Percentiles rank a stretch among this genome's conserved stretches.
phyloP scores from a whole-genome alignment of 2,797 vertebrate genomes.

The Malurus splendens region DNA sequence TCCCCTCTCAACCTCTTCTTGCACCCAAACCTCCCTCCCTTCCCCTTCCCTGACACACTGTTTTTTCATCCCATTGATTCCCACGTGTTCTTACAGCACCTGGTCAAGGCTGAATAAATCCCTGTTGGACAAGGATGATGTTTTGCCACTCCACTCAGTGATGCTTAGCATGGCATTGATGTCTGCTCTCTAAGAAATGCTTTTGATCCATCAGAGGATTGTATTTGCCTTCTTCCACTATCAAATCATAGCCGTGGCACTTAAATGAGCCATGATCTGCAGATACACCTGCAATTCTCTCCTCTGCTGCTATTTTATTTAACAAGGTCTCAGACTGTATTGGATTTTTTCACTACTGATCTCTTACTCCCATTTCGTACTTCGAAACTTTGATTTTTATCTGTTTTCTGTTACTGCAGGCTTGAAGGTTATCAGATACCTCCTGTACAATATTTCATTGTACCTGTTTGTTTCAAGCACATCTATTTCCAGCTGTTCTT shows the following conservation, averaged over 20 bases:
- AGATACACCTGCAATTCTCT: neutral
- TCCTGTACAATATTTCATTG: neutral
- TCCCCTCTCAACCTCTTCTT: neutral
- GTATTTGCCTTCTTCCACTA: neutral
- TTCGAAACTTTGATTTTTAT: neutral
- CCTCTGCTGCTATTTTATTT: neutral
- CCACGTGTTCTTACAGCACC: neutral
- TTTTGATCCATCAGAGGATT: neutral
- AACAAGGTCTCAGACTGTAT: neutral
- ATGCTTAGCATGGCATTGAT: neutral
- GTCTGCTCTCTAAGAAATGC: neutral
- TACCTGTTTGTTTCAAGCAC: neutral
- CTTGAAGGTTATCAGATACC: neutral
- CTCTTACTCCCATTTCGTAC: neutral
- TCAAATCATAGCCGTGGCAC: neutral
- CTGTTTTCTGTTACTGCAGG: neutral
- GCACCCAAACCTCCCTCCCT: neutral
- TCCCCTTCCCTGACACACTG: neutral
- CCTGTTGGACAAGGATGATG: neutral
- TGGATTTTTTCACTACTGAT: neutral
- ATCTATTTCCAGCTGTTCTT: neutral
- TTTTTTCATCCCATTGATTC: neutral
- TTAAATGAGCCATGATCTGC: neutral
- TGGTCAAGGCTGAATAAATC: neutral
- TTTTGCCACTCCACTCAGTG: neutral